Conservation (phyloP, 92 coral and sea anemone genomes). For the Bergia sp. region DNA sequence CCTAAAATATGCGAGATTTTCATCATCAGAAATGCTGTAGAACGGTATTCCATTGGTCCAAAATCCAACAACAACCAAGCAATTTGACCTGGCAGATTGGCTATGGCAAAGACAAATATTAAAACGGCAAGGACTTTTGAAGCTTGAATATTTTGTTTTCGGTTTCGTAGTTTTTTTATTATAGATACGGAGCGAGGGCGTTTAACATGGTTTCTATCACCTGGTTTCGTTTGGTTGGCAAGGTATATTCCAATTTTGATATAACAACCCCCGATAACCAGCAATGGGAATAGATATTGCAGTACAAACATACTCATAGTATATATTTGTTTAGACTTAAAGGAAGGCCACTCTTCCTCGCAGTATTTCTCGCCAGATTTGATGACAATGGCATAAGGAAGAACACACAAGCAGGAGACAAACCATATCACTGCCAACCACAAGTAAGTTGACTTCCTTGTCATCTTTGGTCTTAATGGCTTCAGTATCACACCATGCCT, state of each 20-base stretch:
- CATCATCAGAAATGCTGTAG: conserved; percentile 17
- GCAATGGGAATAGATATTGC: conserved; percentile 27
- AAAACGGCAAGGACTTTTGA: conserved; percentile 32
- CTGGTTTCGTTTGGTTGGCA: conserved; percentile 35
- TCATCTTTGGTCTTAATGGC: conserved; percentile 33
- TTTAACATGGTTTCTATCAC: neutral
- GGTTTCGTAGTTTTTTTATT: conserved; percentile 12
- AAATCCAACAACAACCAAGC: conserved; percentile 29
- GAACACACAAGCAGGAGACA: conserved; percentile 23
- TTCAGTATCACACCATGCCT: conserved; percentile 21
- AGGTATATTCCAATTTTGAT: conserved; percentile 43
- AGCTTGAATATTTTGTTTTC: conserved; percentile 38
- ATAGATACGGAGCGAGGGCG: conserved; percentile 22
- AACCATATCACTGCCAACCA: conserved; percentile 37
- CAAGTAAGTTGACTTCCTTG: neutral
- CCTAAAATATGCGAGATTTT: conserved; percentile 25
- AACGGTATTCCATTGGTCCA: neutral
- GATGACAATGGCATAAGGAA: conserved; percentile 22
- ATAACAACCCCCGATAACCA: conserved; percentile 34
- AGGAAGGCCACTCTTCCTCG: conserved; percentile 40
- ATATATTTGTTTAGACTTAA: conserved; percentile 17
- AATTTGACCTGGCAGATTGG: conserved; percentile 37
- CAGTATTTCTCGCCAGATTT: conserved; percentile 28
- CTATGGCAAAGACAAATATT: conserved; percentile 19
- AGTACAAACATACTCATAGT: conserved; percentile 17